Conservation (phyloP, 1,140 invertebrate species). For the Cotesia vestalis region DNA sequence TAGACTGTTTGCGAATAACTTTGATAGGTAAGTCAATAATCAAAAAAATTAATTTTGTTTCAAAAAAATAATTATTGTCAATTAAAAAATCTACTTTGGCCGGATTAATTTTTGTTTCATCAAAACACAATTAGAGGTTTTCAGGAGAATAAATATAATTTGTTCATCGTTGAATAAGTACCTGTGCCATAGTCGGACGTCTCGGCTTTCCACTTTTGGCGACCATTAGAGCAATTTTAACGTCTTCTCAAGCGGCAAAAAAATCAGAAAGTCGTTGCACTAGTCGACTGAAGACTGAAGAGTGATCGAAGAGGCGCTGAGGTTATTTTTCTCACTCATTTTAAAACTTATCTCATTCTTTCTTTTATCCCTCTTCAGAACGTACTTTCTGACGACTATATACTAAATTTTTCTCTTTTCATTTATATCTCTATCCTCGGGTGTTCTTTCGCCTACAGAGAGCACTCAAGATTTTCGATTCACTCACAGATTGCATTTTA, state of each 20-base stretch:
- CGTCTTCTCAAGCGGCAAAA: conserved; percentile 57
- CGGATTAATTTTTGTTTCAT: background rate
- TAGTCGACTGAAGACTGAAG: conserved; percentile 55
- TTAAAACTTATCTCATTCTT: conserved; percentile 31
- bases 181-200: conserved; percentile 15
- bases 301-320: conserved; percentile 62
- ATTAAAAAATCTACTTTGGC: background rate
- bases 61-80: background rate
- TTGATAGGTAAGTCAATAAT: too few relatives aligned
- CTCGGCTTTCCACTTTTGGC: conserved; percentile 44
- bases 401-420: conserved; percentile 29
- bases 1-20: too few relatives aligned
- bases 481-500: conserved; percentile 54
- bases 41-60: too few relatives aligned
- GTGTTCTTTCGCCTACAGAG: background rate
- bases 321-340: conserved; percentile 40
- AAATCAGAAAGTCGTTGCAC: conserved; percentile 57
- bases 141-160: conserved; percentile 1
- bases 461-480: conserved; percentile 35
- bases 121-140: conserved; percentile 22
- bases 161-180: conserved; percentile 25
- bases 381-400: background rate
- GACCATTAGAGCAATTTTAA: conserved; percentile 63
- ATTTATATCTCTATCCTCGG: conserved; percentile 19
- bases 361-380: conserved; percentile 29